Evolutionary conservation across 2,113 vertebrate genomes (phyloP), one percentile per base, ranked within the genome.

Genomic region (Halcyon senegalensis): DNA sequence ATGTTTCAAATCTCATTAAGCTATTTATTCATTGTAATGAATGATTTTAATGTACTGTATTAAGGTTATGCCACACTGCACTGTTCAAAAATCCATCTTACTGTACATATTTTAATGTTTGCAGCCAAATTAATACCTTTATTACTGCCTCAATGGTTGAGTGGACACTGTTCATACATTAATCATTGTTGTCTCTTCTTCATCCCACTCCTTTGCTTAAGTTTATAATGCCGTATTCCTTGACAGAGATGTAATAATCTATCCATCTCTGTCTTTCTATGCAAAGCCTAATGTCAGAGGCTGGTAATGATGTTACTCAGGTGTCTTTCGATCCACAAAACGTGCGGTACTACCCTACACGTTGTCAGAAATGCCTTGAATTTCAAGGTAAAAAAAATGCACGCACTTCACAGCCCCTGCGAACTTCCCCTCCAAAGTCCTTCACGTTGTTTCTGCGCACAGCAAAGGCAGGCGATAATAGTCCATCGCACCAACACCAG

Each of bases 1-100:
- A 97, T 91, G 96, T 98, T 97, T 97, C 98, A 97, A 93, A 96
- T 98, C 97, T 98, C 98, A 98, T 98, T 98, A 98, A 98, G 89
- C 96, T 97, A 97, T 98, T 98, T 98, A 98, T 98, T 98, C 97
- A 95, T 96, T 89, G 97, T 98, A 98, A 98, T 98, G 97, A 98
- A 97, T 96, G 96, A 95, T 94, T 98, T 98, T 98, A 98, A 98
- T 98, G 97, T 97, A 96, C 96, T 93, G 82, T 84, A 88, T 97
- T 97, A 98, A 94, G 98, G 97, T 93, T 97, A 93, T 96, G 97
- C 96, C 96, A 96, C 92, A 50, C 85, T 91, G 95, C 98, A 97
- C 95, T 94, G 95, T 97, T 97, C 94, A 97, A 97, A 98, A 98
- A 97, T 97, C 87, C 87, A 87, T 98, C 97, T 98, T 94, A 74